phyloP scores from a whole-genome alignment of 2,113 vertebrate species.

The Cephalophus harveyi region DNA sequence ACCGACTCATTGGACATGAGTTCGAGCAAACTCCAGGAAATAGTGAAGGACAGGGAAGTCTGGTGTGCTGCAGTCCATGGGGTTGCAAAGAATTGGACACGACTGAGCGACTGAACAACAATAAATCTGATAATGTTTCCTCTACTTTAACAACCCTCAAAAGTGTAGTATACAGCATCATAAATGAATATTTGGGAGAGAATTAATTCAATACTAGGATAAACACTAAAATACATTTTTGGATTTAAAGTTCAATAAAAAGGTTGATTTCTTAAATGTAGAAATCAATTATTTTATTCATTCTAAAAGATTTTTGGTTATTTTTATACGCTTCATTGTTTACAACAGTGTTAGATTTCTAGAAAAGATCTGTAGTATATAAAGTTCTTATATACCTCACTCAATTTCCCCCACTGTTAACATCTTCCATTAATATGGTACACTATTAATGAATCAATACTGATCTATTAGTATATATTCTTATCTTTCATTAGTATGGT shows the following conservation, averaged over 20 bases:
- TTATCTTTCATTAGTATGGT: neutral
- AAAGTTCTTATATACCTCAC: neutral
- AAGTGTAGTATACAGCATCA: neutral
- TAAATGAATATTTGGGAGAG: neutral
- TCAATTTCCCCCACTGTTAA: neutral
- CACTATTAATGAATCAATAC: neutral
- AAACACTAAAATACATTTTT: neutral
- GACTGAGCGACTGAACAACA: neutral
- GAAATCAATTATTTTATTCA: neutral
- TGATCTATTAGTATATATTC: neutral
- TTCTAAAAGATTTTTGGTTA: neutral
- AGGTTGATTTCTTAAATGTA: neutral
- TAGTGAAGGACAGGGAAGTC: neutral
- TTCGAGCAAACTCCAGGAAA: neutral
- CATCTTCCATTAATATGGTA: neutral
- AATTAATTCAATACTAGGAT: neutral
- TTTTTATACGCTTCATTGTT: neutral
- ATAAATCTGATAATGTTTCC: neutral
- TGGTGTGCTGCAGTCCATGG: neutral
- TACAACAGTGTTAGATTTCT: neutral
- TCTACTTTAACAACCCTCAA: neutral
- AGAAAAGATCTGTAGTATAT: neutral
- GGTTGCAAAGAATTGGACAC: neutral
- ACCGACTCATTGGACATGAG: neutral
- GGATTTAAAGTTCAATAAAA: neutral